Evolutionary conservation across 1,140 invertebrate species (phyloP).

Genomic region (Musca vetustissima): DNA sequence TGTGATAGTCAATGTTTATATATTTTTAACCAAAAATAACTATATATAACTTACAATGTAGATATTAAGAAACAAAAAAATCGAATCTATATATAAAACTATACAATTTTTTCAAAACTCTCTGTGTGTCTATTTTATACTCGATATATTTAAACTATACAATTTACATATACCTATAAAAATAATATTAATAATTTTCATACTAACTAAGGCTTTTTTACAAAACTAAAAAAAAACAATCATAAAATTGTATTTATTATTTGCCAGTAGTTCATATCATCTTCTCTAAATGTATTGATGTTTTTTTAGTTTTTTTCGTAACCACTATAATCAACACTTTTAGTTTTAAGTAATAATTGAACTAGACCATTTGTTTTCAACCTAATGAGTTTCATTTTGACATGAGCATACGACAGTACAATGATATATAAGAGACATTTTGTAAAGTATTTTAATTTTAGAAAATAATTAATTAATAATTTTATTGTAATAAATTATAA

Average conservation of each 20-base stretch:
- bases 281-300: slow-evolving; percentile 4
- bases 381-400: too few relatives aligned
- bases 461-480: too few relatives aligned
- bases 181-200: neutral
- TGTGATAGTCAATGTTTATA: slow-evolving; percentile 30
- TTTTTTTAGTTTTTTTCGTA: neutral
- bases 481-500: too few relatives aligned
- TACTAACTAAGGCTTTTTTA: slow-evolving; percentile 6
- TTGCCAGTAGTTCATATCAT: slow-evolving; percentile 20
- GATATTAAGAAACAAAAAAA: neutral
- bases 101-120: neutral
- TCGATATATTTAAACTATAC: neutral
- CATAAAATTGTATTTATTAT: neutral
- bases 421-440: too few relatives aligned
- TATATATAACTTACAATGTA: slow-evolving; percentile 3
- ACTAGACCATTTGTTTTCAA: too few relatives aligned
- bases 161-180: neutral
- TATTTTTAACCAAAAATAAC: slow-evolving; percentile 6
- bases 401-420: too few relatives aligned
- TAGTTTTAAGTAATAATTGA: too few relatives aligned
- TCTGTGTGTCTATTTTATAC: slow-evolving; percentile 30
- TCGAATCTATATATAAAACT: neutral
- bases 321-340: too few relatives aligned
- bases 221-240: neutral
- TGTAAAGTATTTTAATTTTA: too few relatives aligned